Evolutionary conservation across 2,888 invertebrate species (phyloP).

Genomic region (Synergus japonicus): DNA sequence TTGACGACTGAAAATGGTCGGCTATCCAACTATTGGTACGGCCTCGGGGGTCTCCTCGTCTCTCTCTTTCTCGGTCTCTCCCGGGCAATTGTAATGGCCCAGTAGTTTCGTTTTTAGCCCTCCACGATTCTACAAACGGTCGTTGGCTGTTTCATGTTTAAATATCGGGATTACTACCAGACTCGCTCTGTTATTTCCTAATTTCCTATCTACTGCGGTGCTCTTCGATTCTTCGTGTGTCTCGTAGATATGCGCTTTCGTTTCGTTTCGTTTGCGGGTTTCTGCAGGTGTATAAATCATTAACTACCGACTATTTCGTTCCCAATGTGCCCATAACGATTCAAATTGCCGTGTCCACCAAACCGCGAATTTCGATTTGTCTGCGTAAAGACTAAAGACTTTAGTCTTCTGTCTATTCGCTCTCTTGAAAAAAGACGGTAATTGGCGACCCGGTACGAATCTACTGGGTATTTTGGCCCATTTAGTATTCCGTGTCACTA

Average conservation of each 20-base stretch:
- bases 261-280: constrained; percentile 37
- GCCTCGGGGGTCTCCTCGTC: constrained; percentile 49
- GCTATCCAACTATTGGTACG: constrained; percentile 59
- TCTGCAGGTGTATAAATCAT: constrained; percentile 45
- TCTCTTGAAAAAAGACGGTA: constrained; percentile 26
- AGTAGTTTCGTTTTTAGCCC: constrained; percentile 33
- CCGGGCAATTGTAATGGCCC: constrained; percentile 15
- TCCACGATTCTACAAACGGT: constrained; percentile 40
- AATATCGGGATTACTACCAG: constrained; percentile 43
- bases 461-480: constrained; percentile 43
- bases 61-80: constrained; percentile 46
- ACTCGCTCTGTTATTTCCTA: constrained; percentile 45
- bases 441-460: constrained; percentile 40
- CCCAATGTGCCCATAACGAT: constrained; percentile 48
- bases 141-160: constrained; percentile 43
- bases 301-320: constrained; percentile 33
- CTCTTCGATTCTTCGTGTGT: constrained; percentile 36
- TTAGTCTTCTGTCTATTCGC: constrained; percentile 38
- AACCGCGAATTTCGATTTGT: constrained; percentile 63
- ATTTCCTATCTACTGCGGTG: constrained; percentile 40
- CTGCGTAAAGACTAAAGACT: constrained; percentile 40
- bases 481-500: constrained; percentile 60
- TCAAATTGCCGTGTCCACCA: constrained; percentile 61
- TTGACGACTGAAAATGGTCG: constrained; percentile 74
- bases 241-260: constrained; percentile 34